Evolutionary conservation across 2,113 vertebrate species (phyloP).

Genomic region (Bufo bufo): DNA sequence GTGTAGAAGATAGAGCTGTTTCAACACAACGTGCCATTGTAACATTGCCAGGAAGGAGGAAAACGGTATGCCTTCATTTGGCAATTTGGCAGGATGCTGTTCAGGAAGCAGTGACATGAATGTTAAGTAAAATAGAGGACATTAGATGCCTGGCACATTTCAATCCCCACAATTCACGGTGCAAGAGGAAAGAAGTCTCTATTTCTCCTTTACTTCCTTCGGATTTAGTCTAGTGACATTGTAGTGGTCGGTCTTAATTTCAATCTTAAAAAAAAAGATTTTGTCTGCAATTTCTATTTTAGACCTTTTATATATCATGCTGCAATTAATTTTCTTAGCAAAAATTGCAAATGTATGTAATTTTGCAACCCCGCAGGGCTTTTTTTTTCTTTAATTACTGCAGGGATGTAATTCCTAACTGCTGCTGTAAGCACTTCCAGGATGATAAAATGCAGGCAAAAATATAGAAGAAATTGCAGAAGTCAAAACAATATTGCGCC

Average conservation of each 20-base stretch:
- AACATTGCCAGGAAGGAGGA: conserved; percentile 8
- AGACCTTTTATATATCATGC: background rate
- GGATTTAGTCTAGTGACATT: background rate
- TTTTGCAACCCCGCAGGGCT: background rate
- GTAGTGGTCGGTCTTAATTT: background rate
- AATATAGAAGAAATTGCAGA: background rate
- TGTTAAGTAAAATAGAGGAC: conserved; percentile 1
- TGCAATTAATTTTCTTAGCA: background rate
- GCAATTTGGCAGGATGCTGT: conserved; percentile 29
- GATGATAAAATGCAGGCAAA: background rate
- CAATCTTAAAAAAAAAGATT: background rate
- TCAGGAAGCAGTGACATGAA: conserved; percentile 15
- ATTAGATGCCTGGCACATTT: background rate
- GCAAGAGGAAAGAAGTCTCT: background rate
- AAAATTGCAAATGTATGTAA: conserved; percentile 23
- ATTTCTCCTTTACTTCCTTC: background rate
- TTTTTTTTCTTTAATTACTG: conserved; percentile 54
- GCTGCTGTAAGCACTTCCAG: conserved; percentile 56
- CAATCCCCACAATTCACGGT: background rate
- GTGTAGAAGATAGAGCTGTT: conserved; percentile 22
- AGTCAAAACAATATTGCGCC: background rate
- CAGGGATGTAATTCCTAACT: conserved; percentile 51
- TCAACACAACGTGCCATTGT: conserved; percentile 8
- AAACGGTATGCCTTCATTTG: conserved; percentile 6
- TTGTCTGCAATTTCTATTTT: background rate